Evolutionary conservation across 2,113 vertebrate species (phyloP), one percentile per base, ranked within the genome.

Genomic region (Crotalus helleri): DNA sequence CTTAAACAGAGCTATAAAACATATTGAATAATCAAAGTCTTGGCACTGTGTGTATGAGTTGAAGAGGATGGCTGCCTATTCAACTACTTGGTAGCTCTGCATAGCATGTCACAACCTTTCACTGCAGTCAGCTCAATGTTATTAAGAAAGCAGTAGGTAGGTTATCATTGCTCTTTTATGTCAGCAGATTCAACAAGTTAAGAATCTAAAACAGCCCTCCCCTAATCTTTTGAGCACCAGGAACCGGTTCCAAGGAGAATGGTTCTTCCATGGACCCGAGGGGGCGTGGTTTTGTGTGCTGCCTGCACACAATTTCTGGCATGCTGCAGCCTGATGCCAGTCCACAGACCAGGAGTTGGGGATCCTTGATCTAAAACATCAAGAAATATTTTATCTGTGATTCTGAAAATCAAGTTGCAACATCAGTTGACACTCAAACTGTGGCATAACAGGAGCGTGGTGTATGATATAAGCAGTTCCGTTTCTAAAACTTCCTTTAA

Each of bases 1-100:
- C 46, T 89, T 57, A 61, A 93, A 74, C 55, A 53, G 61, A 85
- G 55, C 87, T 57, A 85, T 86, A 91, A 55, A 91, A 81, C 61
- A 85, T 1, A 87, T 33, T 33, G 85, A 29, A 59, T 87, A 33
- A 57, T 59, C 26, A 49, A 91, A 46, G 88, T 33, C 46, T n/a
- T 61, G 87, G 51, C 59, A 89, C n/a, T 23, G 9, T 12, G 10
- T 11, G 24, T 12, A 49, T n/a, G 74, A 23, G 89, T 13, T 5
- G 39, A 93, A 86, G 58, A 90, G 46, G 61, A 26, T 59, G 57
- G 59, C n/a, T 21, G 39, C 58, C 24, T 33, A 59, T 11, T 69
- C 59, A 88, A 93, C 90, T 58, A 59, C 39, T 58, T 53, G 57
- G 21, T 51, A 21, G 8, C 39, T 86, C 5, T 58, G 26, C 19